Base-by-base conservation (phyloP, 1,140 invertebrate genomes). In the Helicorthomorpha holstii region DNA sequence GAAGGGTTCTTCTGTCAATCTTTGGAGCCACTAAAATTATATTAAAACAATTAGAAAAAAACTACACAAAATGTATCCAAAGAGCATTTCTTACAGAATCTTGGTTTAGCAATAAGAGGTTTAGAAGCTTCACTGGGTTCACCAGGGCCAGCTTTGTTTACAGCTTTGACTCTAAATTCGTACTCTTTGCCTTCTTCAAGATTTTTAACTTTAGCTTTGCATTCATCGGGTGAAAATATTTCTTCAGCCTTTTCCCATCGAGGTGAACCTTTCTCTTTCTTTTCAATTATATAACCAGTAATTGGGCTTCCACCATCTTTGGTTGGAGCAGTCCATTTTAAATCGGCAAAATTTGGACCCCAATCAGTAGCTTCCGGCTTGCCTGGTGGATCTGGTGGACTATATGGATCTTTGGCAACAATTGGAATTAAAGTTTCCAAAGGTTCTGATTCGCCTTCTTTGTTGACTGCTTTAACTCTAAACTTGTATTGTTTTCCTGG, bases 401-500 rank as follows among this genome's bases (percentile, higher is more conserved):
- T 85, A 74, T 88, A 98, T 53, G 93, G 93, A 83, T 98, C 91
- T 70, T 95, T 96, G 46, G 94, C 92, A 59, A 93, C 74, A 48
- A 94, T 94, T 21, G 88, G 80, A 50, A 83, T 81, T 57, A 86
- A 76, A 16, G 91, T 94, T 65, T 92, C 88, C 23, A 99, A 71
- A n/a, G 92, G 92, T 63, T 96, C 89, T 21, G 91, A 95, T 69
- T 92, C 88, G 38, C 94, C 93, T 71, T 97, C 89, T 59, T 88
- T 90, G 66, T 98, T 98, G 7, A 96, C 71, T 10, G 95, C 95
- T 62, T 92, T 93, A 1, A 98, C 93, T 52, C 94, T 77, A 80
- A 98, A 98, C 71, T 94, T 88, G 67, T 98, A 98, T 63, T 95
- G 89, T 63, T 96, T 87, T 52, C 92, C 93, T 53, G 90, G 84